Percentiles rank a stretch among this genome's conserved stretches.
These are phyloP conservation scores for Tridacna crocea DNA, from an alignment of 2,888 invertebrate species.

Conservation along the genomic window DNA sequence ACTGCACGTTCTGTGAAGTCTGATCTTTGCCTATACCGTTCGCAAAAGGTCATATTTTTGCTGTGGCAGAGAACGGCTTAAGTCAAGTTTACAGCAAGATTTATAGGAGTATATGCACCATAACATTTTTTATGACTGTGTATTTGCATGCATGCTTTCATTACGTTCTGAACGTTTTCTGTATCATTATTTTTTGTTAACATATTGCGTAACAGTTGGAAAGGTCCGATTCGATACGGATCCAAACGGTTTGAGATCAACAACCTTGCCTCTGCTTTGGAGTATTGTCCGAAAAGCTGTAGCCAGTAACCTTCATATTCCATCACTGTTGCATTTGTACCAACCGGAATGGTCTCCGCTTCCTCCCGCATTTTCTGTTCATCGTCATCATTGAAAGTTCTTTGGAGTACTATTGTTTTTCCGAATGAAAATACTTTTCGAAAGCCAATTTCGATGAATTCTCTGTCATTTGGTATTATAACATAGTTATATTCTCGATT, in stretches of 20 bases:
- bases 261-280: constrained; percentile 65
- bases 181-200: constrained; percentile 17
- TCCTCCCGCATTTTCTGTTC: constrained; percentile 48
- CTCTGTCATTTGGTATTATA: constrained; percentile 55
- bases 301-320: constrained; percentile 75
- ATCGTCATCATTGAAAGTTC: constrained; percentile 42
- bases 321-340: constrained; percentile 71
- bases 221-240: constrained; percentile 54
- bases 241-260: constrained; percentile 55
- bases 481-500: constrained; percentile 74
- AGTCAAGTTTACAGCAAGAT: too few relatives aligned
- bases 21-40: too few relatives aligned
- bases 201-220: constrained; percentile 63
- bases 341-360: constrained; percentile 58
- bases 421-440: constrained; percentile 69
- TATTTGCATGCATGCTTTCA: constrained; percentile 37
- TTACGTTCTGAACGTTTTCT: constrained; percentile 26
- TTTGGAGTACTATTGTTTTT: constrained; percentile 68
- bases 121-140: constrained; percentile 32
- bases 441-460: constrained; percentile 66
- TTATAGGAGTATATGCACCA: background rate
- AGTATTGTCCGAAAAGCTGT: constrained; percentile 64
- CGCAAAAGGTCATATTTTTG: too few relatives aligned
- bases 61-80: too few relatives aligned
- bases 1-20: too few relatives aligned